A percentile compares a stretch with the other conserved stretches of the same genome.
phyloP scores from a whole-genome alignment of 2,888 invertebrate species.

The Frankliniella fusca region DNA sequence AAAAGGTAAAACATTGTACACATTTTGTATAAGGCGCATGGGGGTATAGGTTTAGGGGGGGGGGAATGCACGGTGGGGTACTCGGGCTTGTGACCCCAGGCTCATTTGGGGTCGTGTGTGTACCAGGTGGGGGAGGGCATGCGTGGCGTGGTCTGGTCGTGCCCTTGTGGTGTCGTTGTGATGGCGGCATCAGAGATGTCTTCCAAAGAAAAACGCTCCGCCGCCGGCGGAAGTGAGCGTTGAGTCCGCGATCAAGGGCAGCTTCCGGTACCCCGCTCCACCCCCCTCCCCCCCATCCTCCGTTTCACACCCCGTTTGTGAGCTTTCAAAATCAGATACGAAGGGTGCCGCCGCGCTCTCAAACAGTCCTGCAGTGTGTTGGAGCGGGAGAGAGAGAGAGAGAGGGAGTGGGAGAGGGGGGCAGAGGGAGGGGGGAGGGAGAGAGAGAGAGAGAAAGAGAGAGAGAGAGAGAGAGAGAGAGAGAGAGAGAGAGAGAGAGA shows the following conservation, averaged over 20 bases:
- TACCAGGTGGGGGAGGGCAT: too few species aligned
- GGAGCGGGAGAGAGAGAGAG: background rate
- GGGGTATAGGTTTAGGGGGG: background rate
- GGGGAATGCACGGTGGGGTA: background rate
- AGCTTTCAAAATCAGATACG: background rate
- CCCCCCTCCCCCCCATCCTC: background rate
- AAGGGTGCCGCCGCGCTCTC: background rate
- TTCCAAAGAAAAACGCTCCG: background rate
- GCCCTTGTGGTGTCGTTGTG: background rate
- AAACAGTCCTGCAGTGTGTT: background rate
- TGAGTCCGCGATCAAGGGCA: background rate
- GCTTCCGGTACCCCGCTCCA: background rate
- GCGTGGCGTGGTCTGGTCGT: too few species aligned
- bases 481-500: too few species aligned
- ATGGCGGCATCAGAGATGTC: background rate
- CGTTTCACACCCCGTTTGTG: constrained; percentile 7
- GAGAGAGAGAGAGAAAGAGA: too few species aligned
- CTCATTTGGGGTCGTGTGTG: too few species aligned
- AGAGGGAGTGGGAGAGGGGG: background rate
- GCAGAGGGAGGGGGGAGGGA: background rate
- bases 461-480: too few species aligned
- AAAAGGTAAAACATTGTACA: too few species aligned
- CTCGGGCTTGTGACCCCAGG: too few species aligned
- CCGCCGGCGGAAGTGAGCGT: background rate
- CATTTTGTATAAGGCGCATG: too few species aligned